Percentiles rank a stretch among this genome's conserved stretches.
These are phyloP conservation scores for Rugalucina vietnamica DNA, from an alignment of 2,888 invertebrate species.

Conservation along the genomic window DNA sequence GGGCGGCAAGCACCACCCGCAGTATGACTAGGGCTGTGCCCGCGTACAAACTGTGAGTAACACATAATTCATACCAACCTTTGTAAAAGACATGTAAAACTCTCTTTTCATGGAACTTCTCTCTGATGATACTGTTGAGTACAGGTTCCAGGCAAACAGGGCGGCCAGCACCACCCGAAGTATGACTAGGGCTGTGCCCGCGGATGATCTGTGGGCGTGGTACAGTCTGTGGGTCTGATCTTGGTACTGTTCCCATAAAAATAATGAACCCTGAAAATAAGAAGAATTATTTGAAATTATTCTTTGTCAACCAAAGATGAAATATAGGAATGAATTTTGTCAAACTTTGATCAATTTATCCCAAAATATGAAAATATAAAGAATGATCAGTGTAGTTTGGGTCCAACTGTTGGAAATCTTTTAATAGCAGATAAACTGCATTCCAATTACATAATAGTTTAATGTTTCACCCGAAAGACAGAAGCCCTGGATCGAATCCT, in stretches of 20 bases:
- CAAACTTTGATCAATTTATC: too few species aligned
- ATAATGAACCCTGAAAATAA: slow-evolving; percentile 75
- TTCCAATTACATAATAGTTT: too few species aligned
- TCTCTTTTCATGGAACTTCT: slow-evolving; percentile 78
- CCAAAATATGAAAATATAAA: too few species aligned
- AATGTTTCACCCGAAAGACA: too few species aligned
- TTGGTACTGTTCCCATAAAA: slow-evolving; percentile 81
- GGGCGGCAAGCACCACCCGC: slow-evolving; percentile 77
- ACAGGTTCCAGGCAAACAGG: slow-evolving; percentile 78
- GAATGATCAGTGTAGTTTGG: too few species aligned
- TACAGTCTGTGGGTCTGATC: slow-evolving; percentile 77
- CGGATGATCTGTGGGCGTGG: slow-evolving; percentile 77
- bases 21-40: slow-evolving; percentile 76
- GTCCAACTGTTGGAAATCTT: too few species aligned
- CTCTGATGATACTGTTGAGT: slow-evolving; percentile 73
- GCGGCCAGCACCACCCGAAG: slow-evolving; percentile 78
- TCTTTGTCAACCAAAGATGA: too few species aligned
- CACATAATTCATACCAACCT: too few species aligned
- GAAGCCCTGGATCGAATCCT: too few species aligned
- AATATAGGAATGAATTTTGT: too few species aligned
- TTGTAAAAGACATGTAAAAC: slow-evolving; percentile 80
- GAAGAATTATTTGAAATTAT: too few species aligned
- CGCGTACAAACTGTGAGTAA: slow-evolving; percentile 76
- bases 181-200: slow-evolving; percentile 75
- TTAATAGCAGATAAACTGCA: too few species aligned